Conservation (phyloP, 2,888 invertebrate species). For the Aproaerema taeniolella region DNA sequence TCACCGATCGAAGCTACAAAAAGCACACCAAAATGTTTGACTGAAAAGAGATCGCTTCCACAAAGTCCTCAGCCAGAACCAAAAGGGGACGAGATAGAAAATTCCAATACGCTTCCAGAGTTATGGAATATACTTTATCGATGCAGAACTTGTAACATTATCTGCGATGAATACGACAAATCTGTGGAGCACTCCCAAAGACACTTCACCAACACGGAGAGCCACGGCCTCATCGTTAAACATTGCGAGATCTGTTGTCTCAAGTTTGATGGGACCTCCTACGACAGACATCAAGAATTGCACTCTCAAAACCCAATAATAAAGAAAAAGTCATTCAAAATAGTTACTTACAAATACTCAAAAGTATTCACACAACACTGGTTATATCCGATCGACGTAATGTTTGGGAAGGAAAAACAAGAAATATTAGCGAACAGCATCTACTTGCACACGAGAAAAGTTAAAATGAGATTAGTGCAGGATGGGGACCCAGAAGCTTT, state of each 20-base stretch:
- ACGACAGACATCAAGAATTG: slow-evolving; percentile 30
- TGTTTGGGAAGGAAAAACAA: too few relatives aligned
- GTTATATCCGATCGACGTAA: too few relatives aligned
- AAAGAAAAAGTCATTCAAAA: slow-evolving; percentile 30
- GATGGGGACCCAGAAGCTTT: slow-evolving; percentile 33
- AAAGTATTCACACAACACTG: slow-evolving; percentile 33
- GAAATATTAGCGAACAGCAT: slow-evolving; percentile 35
- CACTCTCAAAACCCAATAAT: slow-evolving; percentile 25
- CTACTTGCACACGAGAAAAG: slow-evolving; percentile 26
- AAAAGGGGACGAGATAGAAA: too few relatives aligned
- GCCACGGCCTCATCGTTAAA: slow-evolving; percentile 20
- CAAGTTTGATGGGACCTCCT: slow-evolving; percentile 33
- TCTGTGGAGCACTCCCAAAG: slow-evolving; percentile 45
- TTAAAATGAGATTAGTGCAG: slow-evolving; percentile 29
- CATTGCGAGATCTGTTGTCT: slow-evolving; percentile 40
- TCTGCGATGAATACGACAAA: slow-evolving; percentile 39
- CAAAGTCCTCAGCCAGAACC: too few relatives aligned
- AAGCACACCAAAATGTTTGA: too few relatives aligned
- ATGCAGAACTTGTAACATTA: slow-evolving; percentile 36
- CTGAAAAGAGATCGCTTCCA: too few relatives aligned
- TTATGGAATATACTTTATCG: slow-evolving; percentile 46
- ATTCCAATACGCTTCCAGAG: slow-evolving; percentile 35
- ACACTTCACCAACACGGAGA: slow-evolving; percentile 32
- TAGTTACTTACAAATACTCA: slow-evolving; percentile 33
- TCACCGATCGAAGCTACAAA: slow-evolving; percentile 33